phyloP scores from a whole-genome alignment of 2,888 invertebrate species.

The Furcula furcula region DNA sequence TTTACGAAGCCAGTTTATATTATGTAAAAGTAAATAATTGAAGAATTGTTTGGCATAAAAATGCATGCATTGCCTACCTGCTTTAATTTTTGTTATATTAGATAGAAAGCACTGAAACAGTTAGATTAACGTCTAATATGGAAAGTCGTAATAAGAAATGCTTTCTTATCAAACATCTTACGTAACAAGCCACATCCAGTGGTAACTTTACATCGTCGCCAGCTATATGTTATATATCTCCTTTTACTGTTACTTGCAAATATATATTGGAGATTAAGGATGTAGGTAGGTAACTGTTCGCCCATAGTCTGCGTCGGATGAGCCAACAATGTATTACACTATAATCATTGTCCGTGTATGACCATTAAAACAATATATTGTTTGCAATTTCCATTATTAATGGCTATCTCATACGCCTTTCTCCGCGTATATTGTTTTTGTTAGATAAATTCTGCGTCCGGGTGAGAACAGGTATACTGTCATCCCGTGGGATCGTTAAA shows the following conservation, averaged over 20 bases:
- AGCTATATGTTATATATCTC: slow-evolving; percentile 31
- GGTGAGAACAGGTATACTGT: too few relatives aligned
- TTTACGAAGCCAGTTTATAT: too few relatives aligned
- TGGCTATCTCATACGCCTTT: neutral
- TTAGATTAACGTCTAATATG: too few relatives aligned
- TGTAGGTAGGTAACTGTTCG: slow-evolving; percentile 26
- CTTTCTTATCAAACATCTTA: neutral
- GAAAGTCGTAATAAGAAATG: too few relatives aligned
- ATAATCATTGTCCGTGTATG: neutral
- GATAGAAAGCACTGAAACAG: too few relatives aligned
- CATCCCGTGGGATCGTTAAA: too few relatives aligned
- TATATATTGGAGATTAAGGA: slow-evolving; percentile 47
- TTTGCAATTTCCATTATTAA: neutral
- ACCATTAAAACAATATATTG: neutral
- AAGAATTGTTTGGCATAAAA: too few relatives aligned
- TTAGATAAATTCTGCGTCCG: too few relatives aligned
- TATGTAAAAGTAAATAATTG: too few relatives aligned
- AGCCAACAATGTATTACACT: slow-evolving; percentile 1
- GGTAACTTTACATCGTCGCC: slow-evolving; percentile 5
- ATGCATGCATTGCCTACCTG: too few relatives aligned
- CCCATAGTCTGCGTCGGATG: slow-evolving; percentile 15
- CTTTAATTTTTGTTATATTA: too few relatives aligned
- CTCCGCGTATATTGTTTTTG: too few relatives aligned
- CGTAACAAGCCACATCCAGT: slow-evolving; percentile 24
- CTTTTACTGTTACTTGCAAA: slow-evolving; percentile 51